A percentile compares a stretch with the other conserved stretches of the same genome.
Evolutionary conservation across 2,113 vertebrate species (phyloP).

Genomic region (Azemiops feae): DNA sequence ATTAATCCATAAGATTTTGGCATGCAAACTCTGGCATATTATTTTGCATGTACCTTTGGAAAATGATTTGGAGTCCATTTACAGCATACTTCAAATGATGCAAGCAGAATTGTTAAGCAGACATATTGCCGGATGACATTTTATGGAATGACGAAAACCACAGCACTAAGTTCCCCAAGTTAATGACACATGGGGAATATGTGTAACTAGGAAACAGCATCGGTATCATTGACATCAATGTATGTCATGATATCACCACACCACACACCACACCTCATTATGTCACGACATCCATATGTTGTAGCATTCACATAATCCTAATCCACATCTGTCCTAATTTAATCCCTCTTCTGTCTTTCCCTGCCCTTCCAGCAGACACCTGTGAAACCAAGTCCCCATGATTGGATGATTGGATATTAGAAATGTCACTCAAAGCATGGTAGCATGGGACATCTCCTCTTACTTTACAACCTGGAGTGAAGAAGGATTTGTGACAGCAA

Average conservation of each 20-base stretch:
- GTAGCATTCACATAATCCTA: neutral
- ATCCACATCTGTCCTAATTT: neutral
- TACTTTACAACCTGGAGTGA: neutral
- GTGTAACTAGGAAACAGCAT: neutral
- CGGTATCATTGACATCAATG: neutral
- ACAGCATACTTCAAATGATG: neutral
- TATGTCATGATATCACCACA: neutral
- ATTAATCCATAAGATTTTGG: neutral
- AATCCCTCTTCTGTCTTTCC: neutral
- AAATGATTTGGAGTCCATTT: neutral
- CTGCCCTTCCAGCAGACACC: neutral
- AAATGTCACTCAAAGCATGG: neutral
- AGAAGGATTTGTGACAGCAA: neutral
- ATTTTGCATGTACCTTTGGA: neutral
- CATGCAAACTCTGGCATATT: neutral
- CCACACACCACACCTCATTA: neutral
- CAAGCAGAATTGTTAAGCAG: neutral
- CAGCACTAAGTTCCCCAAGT: neutral
- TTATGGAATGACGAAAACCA: neutral
- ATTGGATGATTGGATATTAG: neutral
- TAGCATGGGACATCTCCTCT: neutral
- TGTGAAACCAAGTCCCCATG: neutral
- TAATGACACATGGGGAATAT: neutral
- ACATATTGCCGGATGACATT: neutral
- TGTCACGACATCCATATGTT: neutral